Percentiles rank a stretch among this genome's conserved stretches.
Evolutionary conservation across 92 coral and sea anemone genomes (phyloP).

Genomic region (Pocillopora grandis): DNA sequence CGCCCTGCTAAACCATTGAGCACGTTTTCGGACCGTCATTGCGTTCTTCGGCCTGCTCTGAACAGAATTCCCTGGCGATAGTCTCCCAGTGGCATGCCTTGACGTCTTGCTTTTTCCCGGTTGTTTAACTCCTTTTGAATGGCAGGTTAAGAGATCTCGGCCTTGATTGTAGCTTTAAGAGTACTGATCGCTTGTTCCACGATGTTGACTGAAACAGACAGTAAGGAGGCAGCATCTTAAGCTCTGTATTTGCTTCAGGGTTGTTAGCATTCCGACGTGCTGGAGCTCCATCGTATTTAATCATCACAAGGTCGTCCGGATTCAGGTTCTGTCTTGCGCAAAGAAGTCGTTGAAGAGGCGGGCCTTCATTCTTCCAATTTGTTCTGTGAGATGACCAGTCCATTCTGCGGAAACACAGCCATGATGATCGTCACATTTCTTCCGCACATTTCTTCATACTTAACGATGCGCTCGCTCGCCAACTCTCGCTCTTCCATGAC

Average conservation of each 20-base stretch:
- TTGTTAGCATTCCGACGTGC: slow-evolving; percentile 36
- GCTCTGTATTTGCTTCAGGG: slow-evolving; percentile 23
- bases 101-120: slow-evolving; percentile 22
- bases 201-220: slow-evolving; percentile 19
- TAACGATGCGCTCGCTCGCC: no score
- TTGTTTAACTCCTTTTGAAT: slow-evolving; percentile 26
- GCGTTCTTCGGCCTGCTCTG: slow-evolving; percentile 14
- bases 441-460: no score
- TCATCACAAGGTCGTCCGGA: slow-evolving; percentile 34
- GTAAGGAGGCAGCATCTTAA: no score
- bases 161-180: slow-evolving; percentile 25
- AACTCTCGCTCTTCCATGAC: no score
- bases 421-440: slow-evolving; percentile 21
- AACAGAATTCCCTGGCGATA: slow-evolving; percentile 14
- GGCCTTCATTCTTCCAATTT: slow-evolving; percentile 53
- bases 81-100: slow-evolving; percentile 32
- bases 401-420: slow-evolving; percentile 42
- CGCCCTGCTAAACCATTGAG: slow-evolving; percentile 4
- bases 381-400: slow-evolving; percentile 35
- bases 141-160: slow-evolving; percentile 31
- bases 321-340: slow-evolving; percentile 47
- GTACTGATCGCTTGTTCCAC: slow-evolving; percentile 43
- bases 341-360: slow-evolving; percentile 45
- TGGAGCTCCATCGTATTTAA: slow-evolving; percentile 46
- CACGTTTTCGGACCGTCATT: slow-evolving; percentile 18